Evolutionary conservation across 1,140 invertebrate genomes (phyloP).

Genomic region (Globodera rostochiensis): DNA sequence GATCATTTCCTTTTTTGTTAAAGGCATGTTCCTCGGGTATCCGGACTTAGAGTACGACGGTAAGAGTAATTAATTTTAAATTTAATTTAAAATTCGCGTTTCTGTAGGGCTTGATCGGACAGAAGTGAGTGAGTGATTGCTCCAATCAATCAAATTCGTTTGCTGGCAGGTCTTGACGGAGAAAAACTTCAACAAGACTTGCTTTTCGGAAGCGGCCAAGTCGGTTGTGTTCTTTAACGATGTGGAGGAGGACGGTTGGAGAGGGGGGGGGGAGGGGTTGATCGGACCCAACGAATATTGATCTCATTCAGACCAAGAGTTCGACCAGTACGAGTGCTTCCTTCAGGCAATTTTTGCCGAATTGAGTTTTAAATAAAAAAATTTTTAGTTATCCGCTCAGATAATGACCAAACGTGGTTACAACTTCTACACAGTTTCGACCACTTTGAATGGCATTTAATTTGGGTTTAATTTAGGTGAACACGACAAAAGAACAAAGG

Average conservation of each 20-base stretch:
- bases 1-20: conserved; percentile 68
- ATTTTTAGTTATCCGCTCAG: conserved; percentile 60
- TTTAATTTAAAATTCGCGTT: background rate
- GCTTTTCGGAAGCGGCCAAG: conserved; percentile 64
- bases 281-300: background rate
- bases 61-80: background rate
- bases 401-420: conserved; percentile 66
- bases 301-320: conserved; percentile 45
- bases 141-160: background rate
- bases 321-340: conserved; percentile 66
- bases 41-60: conserved; percentile 65
- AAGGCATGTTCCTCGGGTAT: conserved; percentile 65
- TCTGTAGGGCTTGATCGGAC: conserved; percentile 55
- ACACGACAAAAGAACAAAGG: conserved; percentile 62
- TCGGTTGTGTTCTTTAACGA: conserved; percentile 66
- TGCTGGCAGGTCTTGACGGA: conserved; percentile 57
- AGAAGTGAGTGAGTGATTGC: conserved; percentile 43
- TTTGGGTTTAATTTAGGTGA: conserved; percentile 31
- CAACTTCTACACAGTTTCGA: conserved; percentile 60
- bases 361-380: conserved; percentile 2
- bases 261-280: background rate
- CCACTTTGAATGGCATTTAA: background rate
- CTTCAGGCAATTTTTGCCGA: conserved; percentile 50
- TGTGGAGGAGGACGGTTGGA: conserved; percentile 61
- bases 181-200: conserved; percentile 65